Evolutionary conservation across 1,140 invertebrate species (phyloP), one percentile per base, ranked within the genome.

Genomic region (Drosophila ercepeae): DNA sequence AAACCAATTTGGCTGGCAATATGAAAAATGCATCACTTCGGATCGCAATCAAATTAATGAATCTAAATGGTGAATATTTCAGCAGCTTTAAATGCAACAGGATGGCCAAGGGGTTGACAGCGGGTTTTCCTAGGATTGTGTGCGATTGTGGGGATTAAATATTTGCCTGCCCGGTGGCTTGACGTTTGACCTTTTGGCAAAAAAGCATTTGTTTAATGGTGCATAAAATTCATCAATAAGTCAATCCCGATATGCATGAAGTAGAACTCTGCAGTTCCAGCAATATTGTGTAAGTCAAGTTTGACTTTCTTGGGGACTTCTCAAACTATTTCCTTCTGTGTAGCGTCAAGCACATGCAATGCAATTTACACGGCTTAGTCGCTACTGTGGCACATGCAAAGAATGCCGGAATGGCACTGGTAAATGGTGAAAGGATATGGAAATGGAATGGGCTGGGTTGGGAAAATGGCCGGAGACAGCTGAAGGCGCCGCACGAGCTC

Each of bases 341-440:
- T 29, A 29, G 27, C 8, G 6, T 8, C 42, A 9, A 39, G 60
- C 34, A 34, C 49, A 54, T 34, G 52, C 53, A 72, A 69, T 81
- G 73, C 81, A 81, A 77, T 84, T 84, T 60, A 75, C 64, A 72
- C 53, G 65, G 54, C 75, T 49, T 32, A 65, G 36, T 44, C 53
- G 53, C 63, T 57, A 23, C 52, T 75, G 64, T 49, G 77, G 49
- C 45, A 48, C 36, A 19, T 23, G 21, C 51, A 34, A 60, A 50
- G 59, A 78, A 75, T 72, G 72, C 42, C 27, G 41, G 41, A 48
- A 53, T 32, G 39, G 16, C 16, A 29, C 14, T 16, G 36, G 6
- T 7, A 14, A 27, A 27, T 32, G 29, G 29, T 32, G 16, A 18
- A 42, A 8, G 39, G 14, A 18, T 18, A 42, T 42, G 39, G 39